phyloP scores from a whole-genome alignment of 2,888 invertebrate species.

The Hydrotaea diabolus region DNA sequence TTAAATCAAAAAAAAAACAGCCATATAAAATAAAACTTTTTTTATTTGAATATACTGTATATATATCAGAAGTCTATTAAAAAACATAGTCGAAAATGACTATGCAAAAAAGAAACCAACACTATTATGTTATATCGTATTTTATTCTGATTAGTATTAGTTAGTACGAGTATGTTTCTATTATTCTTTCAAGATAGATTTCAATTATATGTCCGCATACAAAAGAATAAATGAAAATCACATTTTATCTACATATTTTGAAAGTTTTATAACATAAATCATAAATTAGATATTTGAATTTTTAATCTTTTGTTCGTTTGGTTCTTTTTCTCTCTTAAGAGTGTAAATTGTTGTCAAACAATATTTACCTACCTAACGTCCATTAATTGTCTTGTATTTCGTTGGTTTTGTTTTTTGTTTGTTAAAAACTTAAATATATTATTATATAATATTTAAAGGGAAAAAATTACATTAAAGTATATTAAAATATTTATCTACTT shows the following conservation, averaged over 20 bases:
- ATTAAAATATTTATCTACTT: background rate
- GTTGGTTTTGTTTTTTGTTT: background rate
- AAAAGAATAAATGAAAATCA: too few relatives aligned
- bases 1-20: background rate
- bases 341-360: background rate
- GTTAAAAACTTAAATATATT: background rate
- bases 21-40: constrained; percentile 14
- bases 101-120: background rate
- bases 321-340: too few relatives aligned
- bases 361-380: background rate
- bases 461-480: background rate
- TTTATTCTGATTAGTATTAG: constrained; percentile 20
- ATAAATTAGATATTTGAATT: background rate
- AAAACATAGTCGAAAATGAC: background rate
- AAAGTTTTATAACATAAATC: background rate
- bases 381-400: background rate
- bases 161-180: constrained; percentile 10
- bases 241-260: too few relatives aligned
- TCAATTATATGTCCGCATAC: too few relatives aligned
- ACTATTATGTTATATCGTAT: background rate
- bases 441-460: too few relatives aligned
- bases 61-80: background rate
- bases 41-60: background rate
- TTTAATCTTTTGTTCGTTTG: background rate
- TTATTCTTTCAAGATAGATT: too few relatives aligned